Evolutionary conservation across 2,113 vertebrate genomes (phyloP).

Genomic region (Hippocampus barbouri): DNA sequence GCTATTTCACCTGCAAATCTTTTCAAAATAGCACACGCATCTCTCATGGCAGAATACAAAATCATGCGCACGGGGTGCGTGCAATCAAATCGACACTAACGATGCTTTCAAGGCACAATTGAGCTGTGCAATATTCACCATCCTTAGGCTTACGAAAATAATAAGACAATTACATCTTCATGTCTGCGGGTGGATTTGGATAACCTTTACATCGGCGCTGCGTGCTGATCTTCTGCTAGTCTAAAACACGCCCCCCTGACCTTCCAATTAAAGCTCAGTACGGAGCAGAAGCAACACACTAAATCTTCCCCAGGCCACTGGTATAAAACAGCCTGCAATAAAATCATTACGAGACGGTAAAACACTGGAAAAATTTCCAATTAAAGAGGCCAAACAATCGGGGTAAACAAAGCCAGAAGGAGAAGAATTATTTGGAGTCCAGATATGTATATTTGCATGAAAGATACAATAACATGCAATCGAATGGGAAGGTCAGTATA

Average conservation of each 20-base stretch:
- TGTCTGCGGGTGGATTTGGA: slow-evolving; percentile 73
- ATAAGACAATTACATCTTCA: slow-evolving; percentile 49
- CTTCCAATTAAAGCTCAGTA: slow-evolving; percentile 69
- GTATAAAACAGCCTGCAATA: slow-evolving; percentile 63
- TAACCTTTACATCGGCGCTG: slow-evolving; percentile 81
- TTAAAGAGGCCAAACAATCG: slow-evolving; percentile 50
- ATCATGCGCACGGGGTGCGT: neutral
- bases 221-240: slow-evolving; percentile 64
- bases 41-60: neutral
- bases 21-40: slow-evolving; percentile 14
- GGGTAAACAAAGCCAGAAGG: slow-evolving; percentile 60
- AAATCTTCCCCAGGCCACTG: slow-evolving; percentile 62
- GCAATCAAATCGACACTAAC: slow-evolving; percentile 3
- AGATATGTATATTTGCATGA: slow-evolving; percentile 57
- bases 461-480: slow-evolving; percentile 27
- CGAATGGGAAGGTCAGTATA: slow-evolving; percentile 7
- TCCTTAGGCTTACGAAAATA: slow-evolving; percentile 50
- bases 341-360: slow-evolving; percentile 66
- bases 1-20: slow-evolving; percentile 9
- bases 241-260: slow-evolving; percentile 64
- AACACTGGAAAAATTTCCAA: slow-evolving; percentile 60
- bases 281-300: slow-evolving; percentile 52
- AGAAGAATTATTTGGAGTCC: slow-evolving; percentile 44
- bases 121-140: slow-evolving; percentile 13
- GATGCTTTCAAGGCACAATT: slow-evolving; percentile 9